phyloP scores from a whole-genome alignment of 2,797 vertebrate genomes.

The Manis javanica region DNA sequence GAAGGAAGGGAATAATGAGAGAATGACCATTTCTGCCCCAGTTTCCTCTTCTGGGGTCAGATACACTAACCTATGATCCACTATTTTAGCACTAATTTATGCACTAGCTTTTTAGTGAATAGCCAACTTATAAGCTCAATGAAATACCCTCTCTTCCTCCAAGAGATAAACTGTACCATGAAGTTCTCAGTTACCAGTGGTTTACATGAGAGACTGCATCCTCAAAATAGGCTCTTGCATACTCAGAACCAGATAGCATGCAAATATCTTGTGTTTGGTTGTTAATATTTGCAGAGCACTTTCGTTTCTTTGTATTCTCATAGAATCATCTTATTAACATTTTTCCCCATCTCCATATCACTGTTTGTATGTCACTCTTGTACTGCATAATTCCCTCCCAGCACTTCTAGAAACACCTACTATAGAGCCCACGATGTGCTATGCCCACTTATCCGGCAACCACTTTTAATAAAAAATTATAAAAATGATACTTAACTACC shows the following conservation, averaged over 20 bases:
- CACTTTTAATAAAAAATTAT: conserved; percentile 43
- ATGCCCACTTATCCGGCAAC: neutral
- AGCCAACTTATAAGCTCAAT: neutral
- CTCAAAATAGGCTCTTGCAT: neutral
- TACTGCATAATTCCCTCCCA: neutral
- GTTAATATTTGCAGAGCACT: neutral
- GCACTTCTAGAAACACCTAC: neutral
- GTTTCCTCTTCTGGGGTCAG: neutral
- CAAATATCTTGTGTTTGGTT: neutral
- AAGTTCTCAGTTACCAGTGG: neutral
- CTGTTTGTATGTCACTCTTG: neutral
- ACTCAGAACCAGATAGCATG: neutral
- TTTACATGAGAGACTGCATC: neutral
- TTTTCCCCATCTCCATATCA: neutral
- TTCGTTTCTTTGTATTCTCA: neutral
- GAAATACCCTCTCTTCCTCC: neutral
- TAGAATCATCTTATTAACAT: neutral
- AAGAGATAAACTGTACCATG: neutral
- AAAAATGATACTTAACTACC: neutral
- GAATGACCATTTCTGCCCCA: neutral
- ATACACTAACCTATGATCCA: neutral
- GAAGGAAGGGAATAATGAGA: neutral
- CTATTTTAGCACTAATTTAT: conserved; percentile 15
- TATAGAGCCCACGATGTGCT: neutral
- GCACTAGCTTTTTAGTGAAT: neutral